phyloP scores from a whole-genome alignment of 2,888 invertebrate species.

The Drosophila ustulata region DNA sequence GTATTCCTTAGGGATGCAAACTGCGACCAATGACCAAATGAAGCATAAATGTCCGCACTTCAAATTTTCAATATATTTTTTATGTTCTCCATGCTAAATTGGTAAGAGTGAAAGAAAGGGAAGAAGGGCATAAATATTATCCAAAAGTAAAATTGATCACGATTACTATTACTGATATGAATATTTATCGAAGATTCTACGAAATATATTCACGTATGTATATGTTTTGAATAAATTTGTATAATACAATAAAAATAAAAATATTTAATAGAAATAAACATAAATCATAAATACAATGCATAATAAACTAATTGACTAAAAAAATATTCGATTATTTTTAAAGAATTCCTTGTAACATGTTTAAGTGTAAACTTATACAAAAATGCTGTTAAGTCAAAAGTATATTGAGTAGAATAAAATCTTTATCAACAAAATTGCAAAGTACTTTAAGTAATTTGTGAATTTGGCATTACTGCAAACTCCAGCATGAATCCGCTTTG shows the following conservation, averaged over 20 bases:
- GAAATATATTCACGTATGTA: no score
- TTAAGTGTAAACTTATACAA: no score
- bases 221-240: no score
- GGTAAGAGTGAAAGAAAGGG: background rate
- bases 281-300: no score
- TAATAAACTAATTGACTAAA: no score
- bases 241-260: no score
- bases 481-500: background rate
- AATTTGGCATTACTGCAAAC: background rate
- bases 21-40: slow-evolving; percentile 62
- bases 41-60: slow-evolving; percentile 68
- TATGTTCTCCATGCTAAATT: background rate
- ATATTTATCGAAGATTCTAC: no score
- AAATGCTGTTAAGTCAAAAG: no score
- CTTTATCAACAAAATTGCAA: background rate
- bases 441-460: background rate
- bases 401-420: background rate
- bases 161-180: background rate
- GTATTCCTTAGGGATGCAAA: slow-evolving; percentile 50
- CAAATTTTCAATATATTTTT: slow-evolving; percentile 43
- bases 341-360: no score
- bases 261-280: no score
- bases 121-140: background rate
- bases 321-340: no score
- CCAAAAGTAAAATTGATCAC: background rate